Percentiles rank a stretch among this genome's conserved stretches.
phyloP scores from a whole-genome alignment of 2,113 vertebrate genomes.

The Protobothrops mucrosquamatus region DNA sequence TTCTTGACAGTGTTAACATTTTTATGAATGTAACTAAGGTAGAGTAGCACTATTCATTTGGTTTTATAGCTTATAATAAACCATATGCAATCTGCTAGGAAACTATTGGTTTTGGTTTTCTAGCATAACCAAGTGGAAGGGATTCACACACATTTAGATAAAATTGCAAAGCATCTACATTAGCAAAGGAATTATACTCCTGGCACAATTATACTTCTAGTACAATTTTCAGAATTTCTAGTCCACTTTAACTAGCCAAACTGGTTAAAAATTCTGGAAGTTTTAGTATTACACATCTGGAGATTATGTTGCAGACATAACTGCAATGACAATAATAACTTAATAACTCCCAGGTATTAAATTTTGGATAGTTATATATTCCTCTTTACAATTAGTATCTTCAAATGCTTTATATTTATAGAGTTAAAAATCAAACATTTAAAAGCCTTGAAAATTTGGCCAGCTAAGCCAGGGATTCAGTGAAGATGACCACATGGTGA shows the following conservation, averaged over 20 bases:
- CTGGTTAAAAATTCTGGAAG: not conserved
- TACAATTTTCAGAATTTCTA: not conserved
- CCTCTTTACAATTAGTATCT: not conserved
- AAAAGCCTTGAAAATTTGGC: not conserved
- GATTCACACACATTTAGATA: not conserved
- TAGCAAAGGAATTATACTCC: not conserved
- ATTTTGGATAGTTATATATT: not conserved
- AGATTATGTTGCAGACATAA: not conserved
- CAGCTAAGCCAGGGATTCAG: not conserved
- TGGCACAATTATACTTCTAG: not conserved
- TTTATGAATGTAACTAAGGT: not conserved
- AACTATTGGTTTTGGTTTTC: not conserved
- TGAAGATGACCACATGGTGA: not conserved
- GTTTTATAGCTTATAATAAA: too few species aligned
- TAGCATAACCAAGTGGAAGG: not conserved
- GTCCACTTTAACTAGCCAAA: not conserved
- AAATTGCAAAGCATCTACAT: not conserved
- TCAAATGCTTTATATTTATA: not conserved
- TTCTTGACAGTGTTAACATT: not conserved
- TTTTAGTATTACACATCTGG: not conserved
- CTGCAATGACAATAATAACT: not conserved
- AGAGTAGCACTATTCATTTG: not conserved
- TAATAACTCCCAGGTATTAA: not conserved
- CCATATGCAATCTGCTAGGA: not conserved
- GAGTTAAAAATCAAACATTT: not conserved